phyloP scores from a whole-genome alignment of 2,113 vertebrate species.

The Cephalophus harveyi region DNA sequence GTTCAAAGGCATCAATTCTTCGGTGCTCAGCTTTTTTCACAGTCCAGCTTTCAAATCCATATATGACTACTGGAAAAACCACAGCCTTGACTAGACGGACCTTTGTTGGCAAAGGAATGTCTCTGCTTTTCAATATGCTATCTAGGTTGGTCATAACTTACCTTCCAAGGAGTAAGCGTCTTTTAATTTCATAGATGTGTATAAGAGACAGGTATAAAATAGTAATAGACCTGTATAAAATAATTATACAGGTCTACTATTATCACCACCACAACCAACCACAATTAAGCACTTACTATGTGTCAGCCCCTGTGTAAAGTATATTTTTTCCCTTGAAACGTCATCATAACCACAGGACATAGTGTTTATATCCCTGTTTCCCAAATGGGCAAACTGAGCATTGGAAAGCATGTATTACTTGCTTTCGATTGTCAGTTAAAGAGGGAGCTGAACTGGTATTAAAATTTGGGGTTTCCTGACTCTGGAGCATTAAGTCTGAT shows the following conservation, averaged over 20 bases:
- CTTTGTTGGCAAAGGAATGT: too few relatives aligned
- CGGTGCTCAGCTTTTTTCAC: too few relatives aligned
- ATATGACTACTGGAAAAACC: too few relatives aligned
- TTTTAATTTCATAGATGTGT: too few relatives aligned
- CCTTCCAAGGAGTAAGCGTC: too few relatives aligned
- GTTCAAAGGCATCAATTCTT: too few relatives aligned
- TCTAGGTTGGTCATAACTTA: too few relatives aligned
- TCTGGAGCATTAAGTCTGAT: neutral
- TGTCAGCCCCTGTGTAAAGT: neutral
- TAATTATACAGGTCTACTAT: neutral
- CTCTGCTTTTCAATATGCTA: too few relatives aligned
- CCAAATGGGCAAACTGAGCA: neutral
- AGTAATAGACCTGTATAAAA: neutral
- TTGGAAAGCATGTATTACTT: neutral
- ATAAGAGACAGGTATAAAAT: too few relatives aligned
- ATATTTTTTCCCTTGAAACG: neutral
- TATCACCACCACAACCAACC: neutral
- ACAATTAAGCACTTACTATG: neutral
- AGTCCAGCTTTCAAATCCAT: too few relatives aligned
- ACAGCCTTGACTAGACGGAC: too few relatives aligned
- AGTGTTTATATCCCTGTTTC: neutral
- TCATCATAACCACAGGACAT: neutral
- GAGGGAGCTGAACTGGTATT: neutral
- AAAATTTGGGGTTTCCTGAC: neutral
- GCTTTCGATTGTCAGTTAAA: neutral